phyloP scores from a whole-genome alignment of 1,140 invertebrate genomes.

The Drosophila ercepeae region DNA sequence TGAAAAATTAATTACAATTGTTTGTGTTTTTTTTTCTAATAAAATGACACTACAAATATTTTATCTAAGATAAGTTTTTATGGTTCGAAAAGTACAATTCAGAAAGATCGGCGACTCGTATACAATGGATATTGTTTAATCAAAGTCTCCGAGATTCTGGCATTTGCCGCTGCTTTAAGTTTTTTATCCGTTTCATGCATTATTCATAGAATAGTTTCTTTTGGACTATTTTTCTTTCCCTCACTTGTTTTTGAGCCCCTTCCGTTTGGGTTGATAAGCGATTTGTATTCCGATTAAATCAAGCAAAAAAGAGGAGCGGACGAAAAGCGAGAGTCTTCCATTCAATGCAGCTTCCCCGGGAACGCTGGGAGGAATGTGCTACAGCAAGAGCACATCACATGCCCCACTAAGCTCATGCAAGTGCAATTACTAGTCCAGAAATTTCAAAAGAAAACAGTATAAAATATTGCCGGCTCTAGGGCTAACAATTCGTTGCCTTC shows the following conservation, averaged over 20 bases:
- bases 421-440: conserved; percentile 43
- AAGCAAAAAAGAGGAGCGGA: conserved; percentile 26
- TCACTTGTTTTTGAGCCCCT: background rate
- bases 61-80: background rate
- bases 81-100: background rate
- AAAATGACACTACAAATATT: background rate
- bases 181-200: background rate
- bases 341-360: conserved; percentile 18
- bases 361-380: background rate
- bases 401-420: conserved; percentile 36
- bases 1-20: background rate
- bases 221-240: background rate
- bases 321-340: conserved; percentile 8
- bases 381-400: background rate
- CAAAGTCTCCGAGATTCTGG: background rate
- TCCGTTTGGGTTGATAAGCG: conserved; percentile 48
- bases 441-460: conserved; percentile 18
- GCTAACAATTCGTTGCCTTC: conserved; percentile 25
- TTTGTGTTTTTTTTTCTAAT: background rate
- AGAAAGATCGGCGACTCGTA: no score
- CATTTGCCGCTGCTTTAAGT: background rate
- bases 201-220: background rate
- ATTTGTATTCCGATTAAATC: conserved; percentile 73
- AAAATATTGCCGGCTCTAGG: conserved; percentile 9
- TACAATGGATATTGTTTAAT: background rate